A percentile compares a stretch with the other conserved stretches of the same genome.
These are phyloP conservation scores for Drosophila prosaltans DNA, from an alignment of 1,140 invertebrate genomes.

Conservation along the genomic window DNA sequence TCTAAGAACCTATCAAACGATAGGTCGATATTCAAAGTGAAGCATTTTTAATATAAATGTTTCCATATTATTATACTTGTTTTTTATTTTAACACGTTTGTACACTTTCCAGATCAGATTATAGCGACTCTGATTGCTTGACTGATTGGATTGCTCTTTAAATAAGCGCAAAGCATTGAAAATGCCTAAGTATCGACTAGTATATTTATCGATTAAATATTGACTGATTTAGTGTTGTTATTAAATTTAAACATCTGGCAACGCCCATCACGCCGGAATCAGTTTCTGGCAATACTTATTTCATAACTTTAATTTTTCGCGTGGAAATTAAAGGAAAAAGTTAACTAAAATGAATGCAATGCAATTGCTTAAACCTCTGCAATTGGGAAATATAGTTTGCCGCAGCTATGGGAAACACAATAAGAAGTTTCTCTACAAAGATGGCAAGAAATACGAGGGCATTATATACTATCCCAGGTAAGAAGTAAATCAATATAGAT, in stretches of 20 bases:
- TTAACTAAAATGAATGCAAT: constrained; percentile 60
- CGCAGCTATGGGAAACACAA: constrained; percentile 80
- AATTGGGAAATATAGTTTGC: constrained; percentile 25
- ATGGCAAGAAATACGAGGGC: constrained; percentile 83
- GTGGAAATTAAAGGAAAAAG: constrained; percentile 2
- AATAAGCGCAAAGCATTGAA: no score
- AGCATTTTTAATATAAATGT: no score
- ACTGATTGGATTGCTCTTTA: no score
- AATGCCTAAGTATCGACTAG: no score
- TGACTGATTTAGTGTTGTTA: not conserved
- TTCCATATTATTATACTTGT: no score
- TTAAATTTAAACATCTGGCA: not conserved
- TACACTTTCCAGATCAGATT: no score
- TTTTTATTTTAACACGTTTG: no score
- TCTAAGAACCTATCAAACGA: no score
- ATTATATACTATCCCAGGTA: constrained; percentile 86
- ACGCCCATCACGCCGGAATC: not conserved
- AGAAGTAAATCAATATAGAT: constrained; percentile 10
- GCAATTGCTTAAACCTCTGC: constrained; percentile 45
- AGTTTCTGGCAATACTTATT: constrained; percentile 26
- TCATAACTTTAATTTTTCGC: constrained; percentile 52
- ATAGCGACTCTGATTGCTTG: no score
- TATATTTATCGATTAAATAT: no score
- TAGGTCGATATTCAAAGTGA: no score
- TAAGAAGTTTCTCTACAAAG: constrained; percentile 78